Evolutionary conservation across 2,113 vertebrate species (phyloP).

Genomic region (Bubo scandiacus): DNA sequence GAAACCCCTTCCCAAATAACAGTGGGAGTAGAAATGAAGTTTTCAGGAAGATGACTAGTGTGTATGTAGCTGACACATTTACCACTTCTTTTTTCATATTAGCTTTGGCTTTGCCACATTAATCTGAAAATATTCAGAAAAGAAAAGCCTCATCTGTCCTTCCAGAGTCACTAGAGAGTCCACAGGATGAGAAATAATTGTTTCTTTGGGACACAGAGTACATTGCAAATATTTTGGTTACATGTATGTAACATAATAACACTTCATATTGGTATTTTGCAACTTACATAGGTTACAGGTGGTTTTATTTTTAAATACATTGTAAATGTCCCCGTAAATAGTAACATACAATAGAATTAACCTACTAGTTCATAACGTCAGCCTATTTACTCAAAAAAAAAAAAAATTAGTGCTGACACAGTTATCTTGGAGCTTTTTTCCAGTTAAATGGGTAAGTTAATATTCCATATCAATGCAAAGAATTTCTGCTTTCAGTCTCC

Average conservation of each 20-base stretch:
- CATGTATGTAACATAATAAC: neutral
- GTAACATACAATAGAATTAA: neutral
- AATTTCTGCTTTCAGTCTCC: neutral
- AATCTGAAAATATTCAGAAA: neutral
- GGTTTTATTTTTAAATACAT: neutral
- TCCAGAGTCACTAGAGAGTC: neutral
- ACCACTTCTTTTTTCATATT: neutral
- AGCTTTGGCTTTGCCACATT: neutral
- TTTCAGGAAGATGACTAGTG: neutral
- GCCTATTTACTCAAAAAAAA: neutral
- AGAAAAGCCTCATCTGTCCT: neutral
- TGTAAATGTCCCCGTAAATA: neutral
- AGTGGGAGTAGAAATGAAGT: rapidly evolving
- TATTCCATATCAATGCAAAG: neutral
- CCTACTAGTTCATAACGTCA: neutral
- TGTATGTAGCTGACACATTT: neutral
- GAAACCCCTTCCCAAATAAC: neutral
- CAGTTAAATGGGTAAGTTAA: neutral
- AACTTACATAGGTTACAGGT: neutral
- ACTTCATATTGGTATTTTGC: neutral
- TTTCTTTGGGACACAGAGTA: neutral
- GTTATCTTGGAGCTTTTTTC: neutral
- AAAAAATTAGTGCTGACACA: neutral
- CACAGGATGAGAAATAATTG: neutral
- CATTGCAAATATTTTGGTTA: neutral